phyloP scores from a whole-genome alignment of 1,140 invertebrate genomes.

The Hycleus cichorii region DNA sequence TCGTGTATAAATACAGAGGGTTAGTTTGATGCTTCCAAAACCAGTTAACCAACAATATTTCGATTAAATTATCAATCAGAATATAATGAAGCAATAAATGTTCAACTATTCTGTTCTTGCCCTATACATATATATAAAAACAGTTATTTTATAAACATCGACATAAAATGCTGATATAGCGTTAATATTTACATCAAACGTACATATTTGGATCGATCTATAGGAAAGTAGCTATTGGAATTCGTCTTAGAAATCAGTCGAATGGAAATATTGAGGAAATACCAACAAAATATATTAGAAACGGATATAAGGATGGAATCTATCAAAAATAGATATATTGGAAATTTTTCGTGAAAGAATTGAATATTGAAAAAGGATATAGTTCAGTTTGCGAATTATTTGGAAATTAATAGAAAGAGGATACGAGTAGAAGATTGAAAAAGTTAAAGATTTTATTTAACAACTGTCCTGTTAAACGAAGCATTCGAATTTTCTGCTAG shows the following conservation, averaged over 20 bases:
- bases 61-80: constrained; percentile 5
- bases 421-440: too few relatives aligned
- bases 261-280: constrained; percentile 16
- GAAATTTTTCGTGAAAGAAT: too few relatives aligned
- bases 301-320: too few relatives aligned
- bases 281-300: constrained; percentile 2
- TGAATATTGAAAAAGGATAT: too few relatives aligned
- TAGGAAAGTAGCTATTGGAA: too few relatives aligned
- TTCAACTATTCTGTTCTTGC: constrained; percentile 15
- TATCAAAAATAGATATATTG: too few relatives aligned
- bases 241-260: constrained; percentile 14
- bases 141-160: constrained; percentile 27
- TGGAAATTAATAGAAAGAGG: too few relatives aligned
- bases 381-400: too few relatives aligned
- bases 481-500: constrained; percentile 1
- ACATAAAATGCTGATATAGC: constrained; percentile 29
- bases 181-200: constrained; percentile 27
- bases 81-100: constrained; percentile 21
- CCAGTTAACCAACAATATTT: background rate
- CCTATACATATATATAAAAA: background rate
- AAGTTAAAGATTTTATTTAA: background rate
- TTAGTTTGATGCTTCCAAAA: constrained; percentile 3
- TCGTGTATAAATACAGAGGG: constrained; percentile 2
- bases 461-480: constrained; percentile 5
- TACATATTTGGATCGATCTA: constrained; percentile 14